Evolutionary conservation across 2,797 vertebrate species (phyloP).

Genomic region (Euphonia xanthogaster): DNA sequence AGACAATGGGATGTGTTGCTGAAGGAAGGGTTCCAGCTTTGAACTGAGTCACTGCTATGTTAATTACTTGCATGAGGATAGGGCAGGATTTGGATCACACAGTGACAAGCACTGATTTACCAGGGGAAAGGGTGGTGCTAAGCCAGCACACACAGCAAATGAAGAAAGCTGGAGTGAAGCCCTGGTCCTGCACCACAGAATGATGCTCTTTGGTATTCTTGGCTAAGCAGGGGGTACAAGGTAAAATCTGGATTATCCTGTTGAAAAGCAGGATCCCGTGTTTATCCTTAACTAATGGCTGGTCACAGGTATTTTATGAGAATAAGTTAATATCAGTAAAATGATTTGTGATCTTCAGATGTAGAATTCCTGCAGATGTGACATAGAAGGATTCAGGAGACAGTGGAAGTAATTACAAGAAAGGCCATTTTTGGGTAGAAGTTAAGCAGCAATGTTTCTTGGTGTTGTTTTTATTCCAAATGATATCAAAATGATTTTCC

Average conservation of each 20-base stretch:
- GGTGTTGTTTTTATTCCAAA: neutral
- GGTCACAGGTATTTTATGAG: neutral
- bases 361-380: neutral
- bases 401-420: neutral
- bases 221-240: neutral
- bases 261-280: neutral
- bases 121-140: slow-evolving; percentile 21
- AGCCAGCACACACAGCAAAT: slow-evolving; percentile 12
- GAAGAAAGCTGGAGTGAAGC: neutral
- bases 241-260: neutral
- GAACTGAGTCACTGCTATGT: slow-evolving; percentile 41
- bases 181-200: neutral
- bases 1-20: neutral
- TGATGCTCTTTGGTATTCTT: neutral
- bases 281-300: neutral
- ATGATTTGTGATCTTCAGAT: neutral
- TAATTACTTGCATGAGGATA: slow-evolving; percentile 28
- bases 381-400: neutral
- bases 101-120: slow-evolving; percentile 22
- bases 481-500: neutral
- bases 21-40: slow-evolving; percentile 3
- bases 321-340: neutral
- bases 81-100: neutral
- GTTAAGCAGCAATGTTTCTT: neutral
- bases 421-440: neutral